Evolutionary conservation across 2,888 invertebrate species (phyloP), one percentile per base, ranked within the genome.

Genomic region (Nysson spinosus): DNA sequence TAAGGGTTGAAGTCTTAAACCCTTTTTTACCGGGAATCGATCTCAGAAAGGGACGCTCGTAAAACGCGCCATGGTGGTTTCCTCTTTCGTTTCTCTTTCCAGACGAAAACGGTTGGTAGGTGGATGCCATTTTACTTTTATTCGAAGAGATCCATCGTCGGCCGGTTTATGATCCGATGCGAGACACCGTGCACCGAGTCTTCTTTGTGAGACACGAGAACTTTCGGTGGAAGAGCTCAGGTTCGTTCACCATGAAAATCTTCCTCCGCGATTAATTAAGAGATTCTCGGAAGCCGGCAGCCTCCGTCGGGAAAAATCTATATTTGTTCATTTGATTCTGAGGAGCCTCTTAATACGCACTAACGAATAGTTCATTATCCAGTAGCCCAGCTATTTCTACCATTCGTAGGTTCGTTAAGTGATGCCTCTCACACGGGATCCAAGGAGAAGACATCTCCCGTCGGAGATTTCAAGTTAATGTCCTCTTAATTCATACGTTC

Each of bases 1-100:
- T 77, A 73, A 62, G 75, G 50, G 62, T 75, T 65, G 73, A n/a
- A n/a, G n/a, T n/a, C n/a, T n/a, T n/a, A n/a, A n/a, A n/a, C n/a
- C n/a, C 68, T 50, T 61, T 68, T 69, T 62, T 77, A 75, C 77
- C 69, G 62, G 68, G 77, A 77, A 77, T 77, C 75, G 69, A 72
- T 75, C 75, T 75, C 65, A 64, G 54, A 43, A 74, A 75, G 75
- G 69, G 75, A 66, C 75, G 75, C 67, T 75, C 72, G 75, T 75
- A 75, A 75, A 75, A 75, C 62, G 56, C 63, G 26, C 5, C 50
- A 40, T 46, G 44, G 61, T 51, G 50, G 16, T 37, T 14, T 30
- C 6, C 44, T 28, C 44, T 24, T 39, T 32, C 51, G 24, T 58
- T 49, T 28, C 22, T 6, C 39, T 20, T 26, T 22, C 47, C 9